A percentile compares a stretch with the other conserved stretches of the same genome.
Evolutionary conservation across 2,113 vertebrate genomes (phyloP).

Genomic region (Antennarius striatus): DNA sequence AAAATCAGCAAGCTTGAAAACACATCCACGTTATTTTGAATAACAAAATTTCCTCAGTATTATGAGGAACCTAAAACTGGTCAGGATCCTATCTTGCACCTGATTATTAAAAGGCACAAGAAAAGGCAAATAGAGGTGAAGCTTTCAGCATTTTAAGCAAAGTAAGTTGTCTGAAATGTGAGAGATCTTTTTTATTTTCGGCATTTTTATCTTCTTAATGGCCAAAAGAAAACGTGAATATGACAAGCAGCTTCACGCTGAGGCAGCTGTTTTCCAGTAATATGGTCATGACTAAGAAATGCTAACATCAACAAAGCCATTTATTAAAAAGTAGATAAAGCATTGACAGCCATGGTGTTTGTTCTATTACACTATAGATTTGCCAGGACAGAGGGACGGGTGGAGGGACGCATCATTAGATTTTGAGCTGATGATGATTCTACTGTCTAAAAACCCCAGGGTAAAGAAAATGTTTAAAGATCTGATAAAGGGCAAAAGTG

Average conservation of each 20-base stretch:
- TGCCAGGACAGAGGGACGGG: background rate
- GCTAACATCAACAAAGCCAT: no score
- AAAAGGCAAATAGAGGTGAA: background rate
- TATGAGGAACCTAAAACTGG: no score
- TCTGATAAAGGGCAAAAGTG: slow-evolving; percentile 3
- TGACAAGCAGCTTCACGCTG: background rate
- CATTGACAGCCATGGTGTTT: no score
- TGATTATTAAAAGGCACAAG: background rate
- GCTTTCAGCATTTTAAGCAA: background rate
- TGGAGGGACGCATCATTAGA: background rate
- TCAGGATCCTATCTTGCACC: no score
- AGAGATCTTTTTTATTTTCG: background rate
- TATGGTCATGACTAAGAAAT: background rate
- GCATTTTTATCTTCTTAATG: no score
- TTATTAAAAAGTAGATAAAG: no score
- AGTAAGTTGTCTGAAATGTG: background rate
- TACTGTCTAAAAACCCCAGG: slow-evolving; percentile 10
- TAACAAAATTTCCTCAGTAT: no score
- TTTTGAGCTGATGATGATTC: slow-evolving; percentile 24
- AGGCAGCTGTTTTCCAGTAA: slow-evolving; percentile 1
- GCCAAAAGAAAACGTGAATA: background rate
- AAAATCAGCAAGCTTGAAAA: no score
- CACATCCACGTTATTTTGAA: no score
- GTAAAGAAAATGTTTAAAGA: slow-evolving; percentile 45
- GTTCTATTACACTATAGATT: no score